Conservation (phyloP, 2,888 invertebrate species). For the Cheilosia grossa region DNA sequence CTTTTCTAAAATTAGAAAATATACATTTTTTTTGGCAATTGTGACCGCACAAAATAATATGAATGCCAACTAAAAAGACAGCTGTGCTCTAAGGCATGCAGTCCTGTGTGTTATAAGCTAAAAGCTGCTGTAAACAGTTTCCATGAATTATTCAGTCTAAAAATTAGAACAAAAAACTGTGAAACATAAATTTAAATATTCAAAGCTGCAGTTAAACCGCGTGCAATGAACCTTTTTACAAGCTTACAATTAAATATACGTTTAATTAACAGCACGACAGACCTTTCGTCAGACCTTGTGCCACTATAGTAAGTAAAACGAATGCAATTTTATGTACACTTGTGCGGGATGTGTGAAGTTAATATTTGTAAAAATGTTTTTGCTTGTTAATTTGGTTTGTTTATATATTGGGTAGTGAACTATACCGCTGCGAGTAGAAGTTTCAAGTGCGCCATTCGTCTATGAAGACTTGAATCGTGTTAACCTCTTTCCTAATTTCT, state of each 20-base stretch:
- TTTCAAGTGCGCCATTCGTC: no score
- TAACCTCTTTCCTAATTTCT: no score
- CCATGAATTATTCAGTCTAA: slow-evolving; percentile 13
- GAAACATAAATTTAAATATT: neutral
- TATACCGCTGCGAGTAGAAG: no score
- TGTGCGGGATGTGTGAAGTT: neutral
- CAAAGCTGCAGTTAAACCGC: neutral
- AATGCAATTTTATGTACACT: neutral
- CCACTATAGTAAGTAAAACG: slow-evolving; percentile 55
- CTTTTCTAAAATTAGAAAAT: slow-evolving; percentile 64
- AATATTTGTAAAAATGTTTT: neutral
- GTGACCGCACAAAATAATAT: slow-evolving; percentile 14
- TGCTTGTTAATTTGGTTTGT: neutral
- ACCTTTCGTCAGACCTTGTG: slow-evolving; percentile 40
- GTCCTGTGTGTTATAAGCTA: neutral
- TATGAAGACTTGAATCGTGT: no score
- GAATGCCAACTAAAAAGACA: slow-evolving; percentile 30
- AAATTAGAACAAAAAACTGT: neutral
- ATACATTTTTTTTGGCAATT: slow-evolving; percentile 36
- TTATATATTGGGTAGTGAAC: neutral
- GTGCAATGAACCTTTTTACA: slow-evolving; percentile 56
- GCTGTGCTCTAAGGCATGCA: slow-evolving; percentile 47
- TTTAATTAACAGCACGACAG: slow-evolving; percentile 36
- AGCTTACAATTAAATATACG: slow-evolving; percentile 42
- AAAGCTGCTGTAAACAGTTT: neutral